Evolutionary conservation across 1,140 invertebrate species (phyloP).

Genomic region (Drosophila busckii): DNA sequence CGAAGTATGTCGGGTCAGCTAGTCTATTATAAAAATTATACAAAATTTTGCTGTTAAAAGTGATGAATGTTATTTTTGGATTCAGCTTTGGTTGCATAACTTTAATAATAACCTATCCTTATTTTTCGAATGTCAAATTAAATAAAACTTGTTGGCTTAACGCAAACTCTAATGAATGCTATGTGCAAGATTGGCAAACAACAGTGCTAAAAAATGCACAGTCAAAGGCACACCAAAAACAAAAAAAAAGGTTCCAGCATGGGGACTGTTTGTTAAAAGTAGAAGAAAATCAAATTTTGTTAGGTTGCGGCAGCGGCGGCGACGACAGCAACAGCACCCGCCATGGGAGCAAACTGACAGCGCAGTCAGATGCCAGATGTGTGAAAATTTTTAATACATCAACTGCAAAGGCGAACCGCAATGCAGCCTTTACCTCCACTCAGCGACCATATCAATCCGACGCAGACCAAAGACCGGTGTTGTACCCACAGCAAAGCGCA

Average conservation of each 20-base stretch:
- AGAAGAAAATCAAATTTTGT: slow-evolving; percentile 65
- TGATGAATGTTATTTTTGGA: too few relatives aligned
- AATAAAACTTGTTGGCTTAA: too few relatives aligned
- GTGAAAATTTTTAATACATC: slow-evolving; percentile 75
- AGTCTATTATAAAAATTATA: too few relatives aligned
- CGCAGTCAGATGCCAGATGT: slow-evolving; percentile 65
- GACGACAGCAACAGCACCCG: slow-evolving; percentile 9
- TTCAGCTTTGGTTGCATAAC: too few relatives aligned
- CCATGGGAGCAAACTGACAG: slow-evolving; percentile 26
- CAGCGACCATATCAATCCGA: slow-evolving; percentile 11
- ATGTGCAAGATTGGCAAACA: too few relatives aligned
- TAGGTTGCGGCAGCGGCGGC: slow-evolving; percentile 9
- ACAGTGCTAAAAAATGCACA: slow-evolving; percentile 48
- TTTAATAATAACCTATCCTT: too few relatives aligned
- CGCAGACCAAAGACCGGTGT: neutral
- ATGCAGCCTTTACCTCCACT: slow-evolving; percentile 11
- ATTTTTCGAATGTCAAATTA: too few relatives aligned
- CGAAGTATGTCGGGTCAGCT: too few relatives aligned
- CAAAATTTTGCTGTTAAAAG: too few relatives aligned
- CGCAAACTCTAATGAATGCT: too few relatives aligned
- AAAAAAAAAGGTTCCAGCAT: too few relatives aligned
- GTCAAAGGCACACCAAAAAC: slow-evolving; percentile 49
- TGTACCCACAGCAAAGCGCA: slow-evolving; percentile 26
- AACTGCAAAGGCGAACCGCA: slow-evolving; percentile 63
- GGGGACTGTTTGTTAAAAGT: slow-evolving; percentile 16